Conservation (phyloP, 2,888 invertebrate genomes). For the Oligia latruncula region DNA sequence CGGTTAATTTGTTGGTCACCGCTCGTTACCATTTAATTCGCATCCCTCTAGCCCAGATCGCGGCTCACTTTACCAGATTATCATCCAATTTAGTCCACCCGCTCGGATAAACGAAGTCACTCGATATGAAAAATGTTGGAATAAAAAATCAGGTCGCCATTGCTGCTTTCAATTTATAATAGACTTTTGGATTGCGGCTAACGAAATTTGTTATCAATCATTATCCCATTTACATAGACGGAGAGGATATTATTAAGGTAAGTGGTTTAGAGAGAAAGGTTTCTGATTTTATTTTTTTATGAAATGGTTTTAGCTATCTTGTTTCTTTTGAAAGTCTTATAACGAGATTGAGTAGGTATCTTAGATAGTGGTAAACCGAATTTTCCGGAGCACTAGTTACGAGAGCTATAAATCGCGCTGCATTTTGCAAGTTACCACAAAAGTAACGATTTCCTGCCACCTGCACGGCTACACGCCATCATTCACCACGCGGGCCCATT, state of each 20-base stretch:
- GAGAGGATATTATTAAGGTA: slow-evolving; percentile 53
- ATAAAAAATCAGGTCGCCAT: slow-evolving; percentile 63
- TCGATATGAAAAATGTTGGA: slow-evolving; percentile 66
- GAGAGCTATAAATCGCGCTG: slow-evolving; percentile 28
- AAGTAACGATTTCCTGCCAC: slow-evolving; percentile 58
- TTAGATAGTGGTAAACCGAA: neutral
- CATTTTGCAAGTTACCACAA: slow-evolving; percentile 44
- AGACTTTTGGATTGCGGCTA: slow-evolving; percentile 61
- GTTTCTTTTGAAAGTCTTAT: slow-evolving; percentile 9
- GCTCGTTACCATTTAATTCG: slow-evolving; percentile 79
- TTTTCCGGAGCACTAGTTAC: neutral
- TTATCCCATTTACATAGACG: slow-evolving; percentile 60
- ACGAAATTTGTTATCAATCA: slow-evolving; percentile 62
- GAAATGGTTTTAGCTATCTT: slow-evolving; percentile 1
- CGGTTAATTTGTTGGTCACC: slow-evolving; percentile 80
- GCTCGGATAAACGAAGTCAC: slow-evolving; percentile 66
- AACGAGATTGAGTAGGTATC: slow-evolving; percentile 15
- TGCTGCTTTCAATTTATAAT: slow-evolving; percentile 62
- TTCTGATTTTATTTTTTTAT: slow-evolving; percentile 42
- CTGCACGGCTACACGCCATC: slow-evolving; percentile 51
- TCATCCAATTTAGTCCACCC: slow-evolving; percentile 68
- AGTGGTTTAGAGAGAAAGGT: slow-evolving; percentile 49
- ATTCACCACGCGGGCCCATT: slow-evolving; percentile 57
- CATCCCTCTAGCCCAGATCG: slow-evolving; percentile 65
- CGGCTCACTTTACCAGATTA: slow-evolving; percentile 68